Percentiles rank a stretch among this genome's conserved stretches.
Conservation (phyloP, 2,888 invertebrate species). For the Stramonita haemastoma region DNA sequence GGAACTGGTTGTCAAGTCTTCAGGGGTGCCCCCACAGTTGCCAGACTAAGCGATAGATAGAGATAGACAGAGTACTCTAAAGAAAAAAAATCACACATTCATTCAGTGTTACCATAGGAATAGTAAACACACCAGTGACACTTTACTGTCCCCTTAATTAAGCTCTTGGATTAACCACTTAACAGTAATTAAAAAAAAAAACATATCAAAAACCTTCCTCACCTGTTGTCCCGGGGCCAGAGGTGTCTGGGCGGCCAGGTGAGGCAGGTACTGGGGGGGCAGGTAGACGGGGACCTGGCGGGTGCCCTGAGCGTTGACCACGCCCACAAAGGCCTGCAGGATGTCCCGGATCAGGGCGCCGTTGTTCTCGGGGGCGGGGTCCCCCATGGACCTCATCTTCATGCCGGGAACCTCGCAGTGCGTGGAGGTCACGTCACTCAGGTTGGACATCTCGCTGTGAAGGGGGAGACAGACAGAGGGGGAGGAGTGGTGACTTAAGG, state of each 20-base stretch:
- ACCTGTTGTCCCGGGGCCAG: not conserved
- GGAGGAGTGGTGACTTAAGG: not conserved
- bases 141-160: no score
- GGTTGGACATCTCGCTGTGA: constrained; percentile 52
- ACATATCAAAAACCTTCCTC: no score
- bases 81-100: no score
- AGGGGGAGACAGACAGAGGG: not conserved
- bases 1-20: no score
- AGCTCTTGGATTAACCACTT: no score
- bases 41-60: no score
- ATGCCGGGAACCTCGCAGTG: constrained; percentile 40
- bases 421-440: constrained; percentile 53
- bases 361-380: constrained; percentile 48
- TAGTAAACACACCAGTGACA: no score
- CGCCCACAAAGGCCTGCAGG: constrained; percentile 61
- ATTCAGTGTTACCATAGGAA: no score
- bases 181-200: no score
- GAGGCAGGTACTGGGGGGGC: constrained; percentile 34
- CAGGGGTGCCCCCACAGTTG: no score
- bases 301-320: constrained; percentile 47
- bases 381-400: constrained; percentile 45
- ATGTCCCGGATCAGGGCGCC: constrained; percentile 62
- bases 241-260: not conserved
- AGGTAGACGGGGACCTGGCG: constrained; percentile 40
- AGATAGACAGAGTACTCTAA: no score